phyloP scores from a whole-genome alignment of 1,140 invertebrate species.

The Pararge aegeria region DNA sequence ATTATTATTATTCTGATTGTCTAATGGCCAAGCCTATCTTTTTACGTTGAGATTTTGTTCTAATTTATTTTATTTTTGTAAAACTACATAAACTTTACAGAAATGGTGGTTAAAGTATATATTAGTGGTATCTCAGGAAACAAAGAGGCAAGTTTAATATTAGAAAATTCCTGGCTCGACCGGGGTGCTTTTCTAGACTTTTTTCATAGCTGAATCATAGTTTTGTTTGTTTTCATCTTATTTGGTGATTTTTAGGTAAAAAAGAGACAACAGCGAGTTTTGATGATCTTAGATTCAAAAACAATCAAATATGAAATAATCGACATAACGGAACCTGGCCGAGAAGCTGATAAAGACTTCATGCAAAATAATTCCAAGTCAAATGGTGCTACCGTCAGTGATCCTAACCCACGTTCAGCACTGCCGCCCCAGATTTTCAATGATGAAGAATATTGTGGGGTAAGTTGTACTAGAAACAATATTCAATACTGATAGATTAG shows the following conservation, averaged over 20 bases:
- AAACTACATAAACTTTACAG: slow-evolving; percentile 25
- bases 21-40: slow-evolving; percentile 77
- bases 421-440: slow-evolving; percentile 97
- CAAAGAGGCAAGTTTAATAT: slow-evolving; percentile 87
- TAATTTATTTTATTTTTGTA: slow-evolving; percentile 31
- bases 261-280: slow-evolving; percentile 94
- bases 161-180: slow-evolving; percentile 59
- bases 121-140: slow-evolving; percentile 94
- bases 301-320: slow-evolving; percentile 92
- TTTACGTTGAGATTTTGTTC: slow-evolving; percentile 51
- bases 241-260: slow-evolving; percentile 87
- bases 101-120: slow-evolving; percentile 94
- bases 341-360: slow-evolving; percentile 93
- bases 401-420: slow-evolving; percentile 83
- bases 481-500: no score
- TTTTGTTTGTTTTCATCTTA: slow-evolving; percentile 59
- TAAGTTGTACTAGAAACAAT: slow-evolving; percentile 78
- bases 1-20: slow-evolving; percentile 65
- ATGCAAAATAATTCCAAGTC: slow-evolving; percentile 94
- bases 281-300: slow-evolving; percentile 95
- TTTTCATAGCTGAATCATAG: slow-evolving; percentile 57
- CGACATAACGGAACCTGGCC: slow-evolving; percentile 95
- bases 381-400: slow-evolving; percentile 85
- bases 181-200: slow-evolving; percentile 52
- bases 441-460: slow-evolving; percentile 95